Evolutionary conservation across 2,113 vertebrate species (phyloP).

Genomic region (Micromys minutus): DNA sequence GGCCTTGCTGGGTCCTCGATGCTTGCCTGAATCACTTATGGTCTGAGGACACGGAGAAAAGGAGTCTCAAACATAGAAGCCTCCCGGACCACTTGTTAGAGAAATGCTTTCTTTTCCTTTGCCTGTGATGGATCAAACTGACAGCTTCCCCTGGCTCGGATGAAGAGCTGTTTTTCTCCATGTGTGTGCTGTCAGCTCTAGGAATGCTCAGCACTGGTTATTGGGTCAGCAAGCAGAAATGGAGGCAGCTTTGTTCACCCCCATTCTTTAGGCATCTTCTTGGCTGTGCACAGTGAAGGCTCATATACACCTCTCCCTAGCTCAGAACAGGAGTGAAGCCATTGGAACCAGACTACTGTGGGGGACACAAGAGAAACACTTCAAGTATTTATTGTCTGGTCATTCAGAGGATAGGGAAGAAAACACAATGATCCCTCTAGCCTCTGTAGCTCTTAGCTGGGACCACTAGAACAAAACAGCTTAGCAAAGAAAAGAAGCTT

Average conservation of each 20-base stretch:
- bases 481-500: background rate
- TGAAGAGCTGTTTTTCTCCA: conserved; percentile 28
- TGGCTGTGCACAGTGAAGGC: background rate
- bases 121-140: background rate
- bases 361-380: background rate
- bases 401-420: background rate
- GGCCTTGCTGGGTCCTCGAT: background rate
- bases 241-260: background rate
- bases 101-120: conserved; percentile 1
- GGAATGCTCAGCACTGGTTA: background rate
- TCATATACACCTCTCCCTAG: background rate
- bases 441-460: background rate
- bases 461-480: background rate
- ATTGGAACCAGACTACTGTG: background rate
- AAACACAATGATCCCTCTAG: background rate
- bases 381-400: background rate
- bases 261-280: background rate
- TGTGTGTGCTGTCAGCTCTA: conserved; percentile 40
- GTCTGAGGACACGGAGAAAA: background rate
- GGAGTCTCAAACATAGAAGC: background rate
- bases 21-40: background rate
- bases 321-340: background rate
- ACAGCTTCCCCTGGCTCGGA: background rate
- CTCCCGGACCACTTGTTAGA: background rate
- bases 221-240: conserved; percentile 39